Evolutionary conservation across 2,888 invertebrate species (phyloP).

Genomic region (Eupithecia inturbata): DNA sequence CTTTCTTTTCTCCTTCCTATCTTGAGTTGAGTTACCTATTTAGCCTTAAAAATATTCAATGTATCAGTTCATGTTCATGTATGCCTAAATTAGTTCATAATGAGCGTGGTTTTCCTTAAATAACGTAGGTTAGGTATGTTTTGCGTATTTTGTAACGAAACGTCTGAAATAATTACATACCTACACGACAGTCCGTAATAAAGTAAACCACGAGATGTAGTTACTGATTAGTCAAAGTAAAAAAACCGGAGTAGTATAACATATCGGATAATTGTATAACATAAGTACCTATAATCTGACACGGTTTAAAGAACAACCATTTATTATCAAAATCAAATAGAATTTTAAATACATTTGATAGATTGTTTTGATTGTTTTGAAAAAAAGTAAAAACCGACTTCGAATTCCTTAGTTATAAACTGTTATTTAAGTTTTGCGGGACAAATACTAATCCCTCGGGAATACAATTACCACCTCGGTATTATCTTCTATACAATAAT

Average conservation of each 20-base stretch:
- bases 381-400: no score
- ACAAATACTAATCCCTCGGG: no score
- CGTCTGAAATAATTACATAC: constrained; percentile 4
- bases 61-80: neutral
- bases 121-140: neutral
- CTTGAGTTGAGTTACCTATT: neutral
- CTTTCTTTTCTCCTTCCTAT: neutral
- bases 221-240: neutral
- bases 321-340: neutral
- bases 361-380: no score
- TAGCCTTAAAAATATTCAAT: neutral
- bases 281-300: neutral
- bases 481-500: no score
- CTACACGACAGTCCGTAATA: neutral
- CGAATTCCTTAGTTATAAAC: no score
- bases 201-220: neutral
- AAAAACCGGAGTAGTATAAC: neutral
- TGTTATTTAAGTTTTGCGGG: no score
- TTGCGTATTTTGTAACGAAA: neutral
- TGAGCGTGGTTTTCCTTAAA: neutral
- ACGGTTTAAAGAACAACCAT: neutral
- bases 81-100: neutral
- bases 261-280: neutral
- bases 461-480: no score
- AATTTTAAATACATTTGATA: no score